phyloP scores from a whole-genome alignment of 92 coral and sea anemone genomes.

The Metridium senile region DNA sequence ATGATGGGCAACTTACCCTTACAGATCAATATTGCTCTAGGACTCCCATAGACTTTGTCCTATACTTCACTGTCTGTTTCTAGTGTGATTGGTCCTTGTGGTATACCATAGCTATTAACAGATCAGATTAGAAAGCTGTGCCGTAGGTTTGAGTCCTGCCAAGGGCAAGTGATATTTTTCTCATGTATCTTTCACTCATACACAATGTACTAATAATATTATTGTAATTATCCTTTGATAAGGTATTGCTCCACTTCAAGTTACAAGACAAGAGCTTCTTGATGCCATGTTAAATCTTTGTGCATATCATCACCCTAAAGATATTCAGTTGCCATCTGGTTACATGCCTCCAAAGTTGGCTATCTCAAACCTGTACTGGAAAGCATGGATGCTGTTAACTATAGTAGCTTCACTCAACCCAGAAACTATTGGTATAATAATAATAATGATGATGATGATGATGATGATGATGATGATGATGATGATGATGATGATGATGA shows the following conservation, averaged over 20 bases:
- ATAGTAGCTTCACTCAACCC: conserved; percentile 95
- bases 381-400: conserved; percentile 83
- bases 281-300: conserved; percentile 99
- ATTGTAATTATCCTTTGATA: background rate
- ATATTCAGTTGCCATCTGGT: conserved; percentile 90
- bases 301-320: conserved; percentile 96
- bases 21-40: no score
- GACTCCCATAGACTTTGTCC: no score
- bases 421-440: conserved; percentile 72
- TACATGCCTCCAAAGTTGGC: conserved; percentile 86
- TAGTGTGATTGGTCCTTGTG: no score
- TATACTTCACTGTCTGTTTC: no score
- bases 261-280: conserved; percentile 81
- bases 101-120: no score
- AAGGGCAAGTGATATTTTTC: no score
- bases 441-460: no score
- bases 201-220: background rate
- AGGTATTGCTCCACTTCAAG: conserved; percentile 82
- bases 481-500: no score
- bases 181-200: background rate
- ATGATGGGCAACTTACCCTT: no score
- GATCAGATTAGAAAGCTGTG: no score
- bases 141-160: no score
- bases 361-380: conserved; percentile 96
- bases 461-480: no score